Base-by-base conservation (phyloP, 2,888 invertebrate species). In the Lordiphosa fenestrarum region DNA sequence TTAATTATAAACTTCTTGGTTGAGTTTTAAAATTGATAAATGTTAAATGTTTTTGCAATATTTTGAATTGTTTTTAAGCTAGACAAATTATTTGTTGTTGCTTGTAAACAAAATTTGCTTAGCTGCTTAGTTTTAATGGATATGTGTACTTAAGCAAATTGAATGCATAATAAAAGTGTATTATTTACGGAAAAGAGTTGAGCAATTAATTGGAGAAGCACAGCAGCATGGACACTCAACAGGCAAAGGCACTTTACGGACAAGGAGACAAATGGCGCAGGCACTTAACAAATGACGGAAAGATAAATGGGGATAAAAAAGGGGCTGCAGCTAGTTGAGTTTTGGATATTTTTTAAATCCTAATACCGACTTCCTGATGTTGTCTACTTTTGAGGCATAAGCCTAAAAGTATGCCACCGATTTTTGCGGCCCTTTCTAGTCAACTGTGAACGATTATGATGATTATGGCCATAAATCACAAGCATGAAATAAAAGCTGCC, bases 171-270 rank as follows among this genome's bases (percentile, higher is more conserved):
- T 63, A 63, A 63, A 77, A 81, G 60, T 64, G 67, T 60, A 68
- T 73, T 63, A 72, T 72, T 67, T 73, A 63, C 67, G 64, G 41
- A 59, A 68, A 41, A 41, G 55, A 53, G 39, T 48, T 40, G 7
- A 30, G 3, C 30, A 70, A 63, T 76, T 73, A 73, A 70, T 53
- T 63, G 53, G 40, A 39, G 46, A 42, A n/a, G 38, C 23, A 51
- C 41, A 56, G 63, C 60, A 41, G 21, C 53, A 12, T 37, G 53
- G 65, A 67, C 71, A 74, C 57, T 71, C 67, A 65, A 71, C 71
- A 70, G 41, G 60, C 53, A 61, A 76, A 78, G 73, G 78, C 84
- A 81, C 73, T 15, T 15, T 71, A 80, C 64, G 52, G 23, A 19
- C n/a, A n/a, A 19, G 9, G 25, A 47, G 42, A 41, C 39, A 30